phyloP scores from a whole-genome alignment of 2,888 invertebrate genomes.

The Heliconius ethilla region DNA sequence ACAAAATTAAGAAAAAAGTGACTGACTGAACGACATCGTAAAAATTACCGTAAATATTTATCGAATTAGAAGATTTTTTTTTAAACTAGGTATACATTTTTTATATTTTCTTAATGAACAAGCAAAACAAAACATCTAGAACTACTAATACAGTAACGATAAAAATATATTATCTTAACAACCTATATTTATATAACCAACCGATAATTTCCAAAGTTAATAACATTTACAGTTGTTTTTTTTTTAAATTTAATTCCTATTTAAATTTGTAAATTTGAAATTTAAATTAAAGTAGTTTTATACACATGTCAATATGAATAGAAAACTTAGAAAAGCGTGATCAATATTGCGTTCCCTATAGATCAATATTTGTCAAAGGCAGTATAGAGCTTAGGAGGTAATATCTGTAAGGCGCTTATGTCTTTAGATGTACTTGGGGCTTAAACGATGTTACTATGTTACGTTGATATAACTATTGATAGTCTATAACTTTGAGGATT shows the following conservation, averaged over 20 bases:
- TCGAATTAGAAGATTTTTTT: background rate
- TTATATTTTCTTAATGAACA: background rate
- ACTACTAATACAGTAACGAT: too few relatives aligned
- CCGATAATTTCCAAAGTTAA: too few relatives aligned
- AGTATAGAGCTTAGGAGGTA: slow-evolving; percentile 33
- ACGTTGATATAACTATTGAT: slow-evolving; percentile 18
- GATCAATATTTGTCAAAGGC: slow-evolving; percentile 72
- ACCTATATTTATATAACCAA: too few relatives aligned
- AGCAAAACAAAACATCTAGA: background rate
- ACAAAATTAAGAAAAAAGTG: background rate
- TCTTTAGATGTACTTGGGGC: slow-evolving; percentile 25
- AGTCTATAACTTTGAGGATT: slow-evolving; percentile 3
- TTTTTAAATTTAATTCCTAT: too few relatives aligned
- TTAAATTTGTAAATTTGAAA: too few relatives aligned
- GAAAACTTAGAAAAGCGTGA: slow-evolving; percentile 33
- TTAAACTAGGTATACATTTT: background rate
- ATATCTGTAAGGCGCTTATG: slow-evolving; percentile 42
- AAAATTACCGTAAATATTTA: too few relatives aligned
- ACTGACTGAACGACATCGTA: too few relatives aligned
- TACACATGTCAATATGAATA: slow-evolving; percentile 24
- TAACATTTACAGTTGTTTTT: too few relatives aligned
- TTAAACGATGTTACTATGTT: slow-evolving; percentile 16
- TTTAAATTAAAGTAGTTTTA: background rate
- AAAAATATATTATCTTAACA: too few relatives aligned
- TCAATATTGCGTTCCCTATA: slow-evolving; percentile 61